A percentile compares a stretch with the other conserved stretches of the same genome.
Conservation (phyloP, 2,888 invertebrate species). For the Tinea semifulvella region DNA sequence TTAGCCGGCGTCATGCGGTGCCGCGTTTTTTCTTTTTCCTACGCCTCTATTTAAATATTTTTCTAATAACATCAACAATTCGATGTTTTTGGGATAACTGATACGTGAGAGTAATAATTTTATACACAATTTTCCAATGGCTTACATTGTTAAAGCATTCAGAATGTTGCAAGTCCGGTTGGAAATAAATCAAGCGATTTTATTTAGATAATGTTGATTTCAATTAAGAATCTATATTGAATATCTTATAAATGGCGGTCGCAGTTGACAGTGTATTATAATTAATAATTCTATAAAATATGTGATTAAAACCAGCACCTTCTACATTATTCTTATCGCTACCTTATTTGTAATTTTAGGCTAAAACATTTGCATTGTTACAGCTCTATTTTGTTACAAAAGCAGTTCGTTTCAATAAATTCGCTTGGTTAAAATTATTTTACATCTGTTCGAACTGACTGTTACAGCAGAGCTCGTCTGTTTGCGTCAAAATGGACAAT, state of each 20-base stretch:
- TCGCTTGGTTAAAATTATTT: slow-evolving; percentile 1
- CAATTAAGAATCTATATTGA: slow-evolving; percentile 14
- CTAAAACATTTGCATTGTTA: not conserved
- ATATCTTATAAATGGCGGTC: slow-evolving; percentile 1
- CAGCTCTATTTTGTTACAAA: not conserved
- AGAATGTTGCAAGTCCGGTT: slow-evolving; percentile 2
- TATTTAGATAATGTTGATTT: slow-evolving; percentile 14
- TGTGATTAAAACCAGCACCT: not conserved
- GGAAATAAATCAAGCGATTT: slow-evolving; percentile 10
- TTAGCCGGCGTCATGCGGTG: slow-evolving; percentile 36
- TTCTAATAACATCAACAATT: slow-evolving; percentile 38
- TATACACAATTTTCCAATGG: not conserved
- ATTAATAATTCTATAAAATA: not conserved
- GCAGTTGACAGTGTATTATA: slow-evolving; percentile 1
- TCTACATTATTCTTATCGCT: not conserved
- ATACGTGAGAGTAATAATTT: not conserved
- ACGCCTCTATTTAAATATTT: slow-evolving; percentile 46
- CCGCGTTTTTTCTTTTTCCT: slow-evolving; percentile 10
- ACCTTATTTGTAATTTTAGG: not conserved
- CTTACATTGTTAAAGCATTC: not conserved
- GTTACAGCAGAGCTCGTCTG: slow-evolving; percentile 4
- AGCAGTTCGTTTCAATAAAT: slow-evolving; percentile 9
- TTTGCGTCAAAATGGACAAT: slow-evolving; percentile 10
- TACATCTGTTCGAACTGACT: slow-evolving; percentile 8
- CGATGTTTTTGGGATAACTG: slow-evolving; percentile 11